Base-by-base conservation (phyloP, 2,797 vertebrate species). In the Myoxocephalus aenaeus region DNA sequence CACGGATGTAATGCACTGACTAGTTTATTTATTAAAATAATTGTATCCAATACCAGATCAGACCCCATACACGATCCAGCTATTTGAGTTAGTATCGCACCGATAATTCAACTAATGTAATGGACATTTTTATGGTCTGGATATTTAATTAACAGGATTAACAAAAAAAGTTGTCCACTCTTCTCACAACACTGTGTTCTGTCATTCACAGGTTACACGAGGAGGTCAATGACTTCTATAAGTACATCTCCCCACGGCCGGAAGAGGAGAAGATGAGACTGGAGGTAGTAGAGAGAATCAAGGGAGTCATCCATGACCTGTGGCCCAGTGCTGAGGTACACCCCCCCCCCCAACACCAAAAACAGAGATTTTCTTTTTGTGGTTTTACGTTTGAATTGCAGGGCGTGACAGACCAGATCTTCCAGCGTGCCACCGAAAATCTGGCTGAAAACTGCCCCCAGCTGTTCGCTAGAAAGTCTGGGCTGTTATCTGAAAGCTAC, bases 221-320 rank as follows among this genome's bases (percentile, higher is more conserved):
- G 93, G 98, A 99, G 92, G 99, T 99, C 86, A 96, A 92, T 79
- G 98, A 99, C 90, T 99, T 99, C 87, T 99, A 97, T 70, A 95
- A 96, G 29, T 99, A 99, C 85, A 98, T 99, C 94, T 99, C 97
- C 82, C 97, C 98, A 2, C 94, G 96, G 79, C 96, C 95, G 0
- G 98, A 99, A 91, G 98, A 99, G 78, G 96, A 97, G 86, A 96
- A 94, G 80, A 99, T 99, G 98, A 95, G 98, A 53, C 94, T 96
- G 95, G 98, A 99, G 91, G 98, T 99, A 82, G 97, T 99, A 79
- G 97, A 94, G 89, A 95, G 98, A 89, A 99, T 99, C 84, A 96
- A 98, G 94, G 96, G 92, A 1, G 97, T 99, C 83, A 99, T 99
- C 78, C 95, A 97, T 63, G 97, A 98, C 88, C 95, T 99, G 65